Evolutionary conservation across 2,888 invertebrate genomes (phyloP).

Genomic region (Chloromyia formosa): DNA sequence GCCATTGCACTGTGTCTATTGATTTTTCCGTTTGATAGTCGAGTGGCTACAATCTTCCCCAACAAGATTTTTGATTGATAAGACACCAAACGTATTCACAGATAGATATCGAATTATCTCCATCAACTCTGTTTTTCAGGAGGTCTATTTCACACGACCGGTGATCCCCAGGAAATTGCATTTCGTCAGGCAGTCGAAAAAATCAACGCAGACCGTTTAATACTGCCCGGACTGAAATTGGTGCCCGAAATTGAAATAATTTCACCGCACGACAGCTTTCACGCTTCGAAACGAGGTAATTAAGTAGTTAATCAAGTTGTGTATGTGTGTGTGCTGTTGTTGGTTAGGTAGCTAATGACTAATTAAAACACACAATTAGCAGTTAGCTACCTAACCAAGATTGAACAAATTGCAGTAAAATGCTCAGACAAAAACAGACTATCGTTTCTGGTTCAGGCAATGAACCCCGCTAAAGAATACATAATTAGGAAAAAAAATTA

Average conservation of each 20-base stretch:
- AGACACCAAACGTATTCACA: too few relatives aligned
- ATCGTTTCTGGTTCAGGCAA: too few relatives aligned
- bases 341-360: neutral
- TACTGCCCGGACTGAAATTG: conserved; percentile 85
- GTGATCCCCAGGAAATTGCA: conserved; percentile 88
- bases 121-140: conserved; percentile 65
- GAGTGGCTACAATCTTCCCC: neutral
- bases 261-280: conserved; percentile 91
- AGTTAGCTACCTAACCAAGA: too few relatives aligned
- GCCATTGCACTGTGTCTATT: conserved; percentile 37
- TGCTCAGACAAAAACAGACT: too few relatives aligned
- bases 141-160: conserved; percentile 87
- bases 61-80: too few relatives aligned
- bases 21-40: conserved; percentile 26
- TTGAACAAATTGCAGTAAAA: too few relatives aligned
- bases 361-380: too few relatives aligned
- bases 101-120: neutral
- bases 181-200: conserved; percentile 92
- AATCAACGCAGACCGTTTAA: conserved; percentile 84
- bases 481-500: too few relatives aligned
- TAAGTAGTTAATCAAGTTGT: conserved; percentile 37
- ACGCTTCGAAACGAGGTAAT: conserved; percentile 91
- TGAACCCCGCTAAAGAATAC: too few relatives aligned
- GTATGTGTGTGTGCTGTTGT: neutral
- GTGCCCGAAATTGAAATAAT: conserved; percentile 90